Percentiles rank a stretch among this genome's conserved stretches.
phyloP scores from a whole-genome alignment of 2,113 vertebrate species.

The Caracal caracal region DNA sequence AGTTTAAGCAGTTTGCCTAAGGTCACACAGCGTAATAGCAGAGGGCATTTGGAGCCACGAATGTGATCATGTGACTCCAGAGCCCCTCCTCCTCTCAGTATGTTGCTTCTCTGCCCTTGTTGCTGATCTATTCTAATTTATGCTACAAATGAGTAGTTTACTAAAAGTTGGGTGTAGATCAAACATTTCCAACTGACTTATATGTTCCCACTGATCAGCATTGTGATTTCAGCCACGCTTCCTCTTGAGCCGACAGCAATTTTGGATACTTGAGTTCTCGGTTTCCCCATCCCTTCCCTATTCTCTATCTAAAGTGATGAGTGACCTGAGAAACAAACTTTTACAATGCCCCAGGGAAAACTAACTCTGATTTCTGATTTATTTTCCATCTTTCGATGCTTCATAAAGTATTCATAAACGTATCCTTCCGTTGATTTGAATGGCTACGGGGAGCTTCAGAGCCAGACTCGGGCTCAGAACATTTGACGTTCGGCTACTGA shows the following conservation, averaged over 20 bases:
- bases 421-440: neutral
- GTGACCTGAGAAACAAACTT: neutral
- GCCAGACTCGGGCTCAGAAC: neutral
- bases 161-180: neutral
- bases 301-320: neutral
- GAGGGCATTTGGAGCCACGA: neutral
- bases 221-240: neutral
- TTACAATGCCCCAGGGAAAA: neutral
- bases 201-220: neutral
- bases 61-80: neutral
- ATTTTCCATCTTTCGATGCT: neutral
- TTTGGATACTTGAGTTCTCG: neutral
- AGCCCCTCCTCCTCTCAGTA: neutral
- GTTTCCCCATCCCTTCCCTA: neutral
- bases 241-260: rapidly evolving
- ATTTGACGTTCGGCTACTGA: neutral
- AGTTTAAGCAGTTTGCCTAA: neutral
- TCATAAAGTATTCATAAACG: neutral
- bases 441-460: neutral
- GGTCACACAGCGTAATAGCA: neutral
- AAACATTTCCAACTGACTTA: neutral
- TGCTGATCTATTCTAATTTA: neutral
- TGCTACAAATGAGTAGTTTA: neutral
- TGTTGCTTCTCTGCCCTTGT: neutral
- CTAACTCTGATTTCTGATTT: neutral